Percentiles rank a stretch among this genome's conserved stretches.
These are phyloP conservation scores for crab-eating macaque (Macaca fascicularis) DNA, from an alignment of 2,113 vertebrate species.

Conservation along the genomic window T2T-MFA8v1.1 NC_088386.1:132007001-132007500, in stretches of 20 bases:
- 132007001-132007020: neutral
- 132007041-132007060: neutral
- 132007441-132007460: fast-evolving
- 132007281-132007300: fast-evolving
- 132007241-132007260: too few species aligned
- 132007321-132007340: fast-evolving
- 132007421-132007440: fast-evolving
- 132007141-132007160: neutral
- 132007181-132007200: neutral
- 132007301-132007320: fast-evolving
- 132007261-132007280: neutral
- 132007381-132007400: too few species aligned
- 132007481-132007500: fast-evolving
- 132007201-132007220: fast-evolving
- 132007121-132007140: neutral
- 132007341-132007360: neutral
- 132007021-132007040: neutral
- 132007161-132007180: neutral
- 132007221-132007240: fast-evolving
- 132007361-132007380: fast-evolving
- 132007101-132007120: neutral
- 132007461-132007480: neutral
- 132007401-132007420: neutral
- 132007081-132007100: neutral
- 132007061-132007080: neutral